These are phyloP conservation scores for Pinna nobilis DNA, from an alignment of 1,140 invertebrate genomes.

Conservation along the genomic window DNA sequence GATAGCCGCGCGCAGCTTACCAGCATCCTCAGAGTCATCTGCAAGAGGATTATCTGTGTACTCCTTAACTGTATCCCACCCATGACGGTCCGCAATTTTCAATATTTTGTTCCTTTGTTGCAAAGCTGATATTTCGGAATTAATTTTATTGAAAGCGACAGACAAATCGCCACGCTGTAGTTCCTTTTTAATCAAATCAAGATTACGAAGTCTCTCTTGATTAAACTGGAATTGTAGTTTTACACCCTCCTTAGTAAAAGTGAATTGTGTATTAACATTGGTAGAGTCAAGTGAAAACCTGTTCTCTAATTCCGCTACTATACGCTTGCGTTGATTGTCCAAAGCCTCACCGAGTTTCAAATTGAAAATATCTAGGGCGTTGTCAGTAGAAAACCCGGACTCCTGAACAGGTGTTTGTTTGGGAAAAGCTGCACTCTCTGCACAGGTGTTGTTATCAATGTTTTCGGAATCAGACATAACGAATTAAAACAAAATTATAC, in stretches of 20 bases:
- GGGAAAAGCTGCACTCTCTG: too few species aligned
- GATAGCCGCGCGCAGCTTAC: conserved; percentile 9
- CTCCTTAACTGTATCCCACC: conserved; percentile 27
- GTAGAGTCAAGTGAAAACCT: too few species aligned
- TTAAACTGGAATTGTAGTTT: conserved; percentile 10
- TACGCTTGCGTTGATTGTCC: too few species aligned
- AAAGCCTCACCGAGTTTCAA: too few species aligned
- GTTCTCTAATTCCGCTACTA: too few species aligned
- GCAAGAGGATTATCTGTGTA: conserved; percentile 12
- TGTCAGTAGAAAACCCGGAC: too few species aligned
- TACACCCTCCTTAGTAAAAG: conserved; percentile 2
- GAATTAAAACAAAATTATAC: too few species aligned
- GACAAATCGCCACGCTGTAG: not conserved
- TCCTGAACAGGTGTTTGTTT: too few species aligned
- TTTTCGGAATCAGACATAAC: too few species aligned
- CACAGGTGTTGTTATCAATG: too few species aligned
- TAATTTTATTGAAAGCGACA: not conserved
- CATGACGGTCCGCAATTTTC: conserved; percentile 25
- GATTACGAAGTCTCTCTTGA: not conserved
- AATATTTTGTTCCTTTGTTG: conserved; percentile 27
- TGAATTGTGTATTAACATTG: too few species aligned
- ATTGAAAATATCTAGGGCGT: too few species aligned
- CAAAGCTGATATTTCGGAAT: conserved; percentile 5
- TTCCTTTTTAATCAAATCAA: not conserved
- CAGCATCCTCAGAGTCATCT: conserved; percentile 22